phyloP scores from a whole-genome alignment of 2,888 invertebrate species.

The Globia sparganii region DNA sequence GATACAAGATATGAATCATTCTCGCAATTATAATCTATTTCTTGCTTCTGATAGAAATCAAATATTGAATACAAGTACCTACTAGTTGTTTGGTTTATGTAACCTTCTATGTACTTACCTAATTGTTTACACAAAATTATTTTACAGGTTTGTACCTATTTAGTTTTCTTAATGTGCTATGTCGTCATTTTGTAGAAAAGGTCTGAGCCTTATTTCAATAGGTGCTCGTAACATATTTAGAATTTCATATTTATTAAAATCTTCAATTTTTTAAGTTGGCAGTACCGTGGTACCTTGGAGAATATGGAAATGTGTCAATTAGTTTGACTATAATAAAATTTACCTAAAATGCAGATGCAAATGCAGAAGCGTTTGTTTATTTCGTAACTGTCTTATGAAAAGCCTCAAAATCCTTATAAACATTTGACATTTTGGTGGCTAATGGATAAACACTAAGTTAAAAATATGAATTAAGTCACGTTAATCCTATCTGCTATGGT shows the following conservation, averaged over 20 bases:
- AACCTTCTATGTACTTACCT: not conserved
- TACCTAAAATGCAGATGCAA: slow-evolving; percentile 21
- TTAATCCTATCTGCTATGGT: slow-evolving; percentile 55
- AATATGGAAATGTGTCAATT: slow-evolving; percentile 8
- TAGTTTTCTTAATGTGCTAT: not conserved
- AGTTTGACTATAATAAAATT: slow-evolving; percentile 1
- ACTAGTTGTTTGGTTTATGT: not conserved
- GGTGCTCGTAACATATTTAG: slow-evolving; percentile 2
- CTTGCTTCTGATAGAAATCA: slow-evolving; percentile 69
- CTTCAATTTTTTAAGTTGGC: slow-evolving; percentile 2
- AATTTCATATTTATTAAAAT: too few relatives aligned
- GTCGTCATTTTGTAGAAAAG: not conserved
- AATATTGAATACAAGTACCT: slow-evolving; percentile 49
- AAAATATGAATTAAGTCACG: slow-evolving; percentile 53
- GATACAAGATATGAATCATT: slow-evolving; percentile 73
- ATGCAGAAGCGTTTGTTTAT: slow-evolving; percentile 10
- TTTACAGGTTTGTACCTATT: slow-evolving; percentile 20
- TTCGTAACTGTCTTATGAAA: slow-evolving; percentile 17
- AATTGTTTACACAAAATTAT: slow-evolving; percentile 24
- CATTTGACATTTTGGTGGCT: slow-evolving; percentile 27
- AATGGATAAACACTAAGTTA: slow-evolving; percentile 43
- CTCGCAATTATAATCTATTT: slow-evolving; percentile 72
- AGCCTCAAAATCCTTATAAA: slow-evolving; percentile 21
- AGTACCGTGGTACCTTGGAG: not conserved
- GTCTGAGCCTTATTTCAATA: slow-evolving; percentile 5